phyloP scores from a whole-genome alignment of 2,888 invertebrate species.

The Eugnorisma glareosa region DNA sequence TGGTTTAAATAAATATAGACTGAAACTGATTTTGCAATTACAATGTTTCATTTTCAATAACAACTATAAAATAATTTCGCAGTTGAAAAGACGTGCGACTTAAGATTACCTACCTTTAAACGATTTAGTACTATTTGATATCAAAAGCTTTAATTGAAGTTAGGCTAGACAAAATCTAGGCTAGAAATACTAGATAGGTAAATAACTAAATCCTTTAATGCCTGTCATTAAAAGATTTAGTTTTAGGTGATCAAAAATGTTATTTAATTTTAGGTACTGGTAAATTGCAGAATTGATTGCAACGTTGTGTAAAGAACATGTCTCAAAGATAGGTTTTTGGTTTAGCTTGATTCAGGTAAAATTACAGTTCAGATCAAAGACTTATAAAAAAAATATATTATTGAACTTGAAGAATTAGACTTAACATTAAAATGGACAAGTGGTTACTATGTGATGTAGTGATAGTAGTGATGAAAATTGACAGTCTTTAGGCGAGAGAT shows the following conservation, averaged over 20 bases:
- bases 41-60: neutral
- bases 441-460: no score
- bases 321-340: neutral
- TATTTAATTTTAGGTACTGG: neutral
- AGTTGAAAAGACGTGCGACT: neutral
- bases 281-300: neutral
- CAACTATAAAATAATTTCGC: slow-evolving; percentile 3
- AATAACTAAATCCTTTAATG: neutral
- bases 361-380: neutral
- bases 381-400: neutral
- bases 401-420: neutral
- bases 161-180: neutral
- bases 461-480: neutral
- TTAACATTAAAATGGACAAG: neutral
- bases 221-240: no score
- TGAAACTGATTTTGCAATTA: neutral
- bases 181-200: neutral
- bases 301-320: neutral
- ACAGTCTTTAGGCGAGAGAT: neutral
- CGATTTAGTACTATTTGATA: neutral
- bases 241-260: neutral
- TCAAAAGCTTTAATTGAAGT: slow-evolving; percentile 11
- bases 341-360: neutral
- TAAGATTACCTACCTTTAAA: neutral
- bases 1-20: neutral